These are phyloP conservation scores for Siniperca scherzeri DNA, from an alignment of 2,797 vertebrate genomes.

Conservation along the genomic window DNA sequence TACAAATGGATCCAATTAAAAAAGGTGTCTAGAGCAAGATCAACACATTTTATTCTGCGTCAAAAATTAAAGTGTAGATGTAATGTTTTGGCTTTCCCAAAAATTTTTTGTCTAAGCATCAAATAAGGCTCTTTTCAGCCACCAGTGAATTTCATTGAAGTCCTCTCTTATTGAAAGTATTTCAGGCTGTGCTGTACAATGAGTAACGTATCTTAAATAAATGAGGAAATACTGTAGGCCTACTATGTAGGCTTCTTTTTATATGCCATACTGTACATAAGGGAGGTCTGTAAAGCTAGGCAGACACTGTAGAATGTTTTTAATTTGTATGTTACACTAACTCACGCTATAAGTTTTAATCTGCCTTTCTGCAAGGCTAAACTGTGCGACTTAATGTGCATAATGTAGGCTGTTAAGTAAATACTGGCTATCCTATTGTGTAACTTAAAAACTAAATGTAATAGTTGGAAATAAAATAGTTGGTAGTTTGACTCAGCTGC, in stretches of 20 bases:
- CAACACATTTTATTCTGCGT: not conserved
- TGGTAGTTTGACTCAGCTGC: too few relatives aligned
- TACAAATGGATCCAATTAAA: not conserved
- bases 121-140: not conserved
- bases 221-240: too few relatives aligned
- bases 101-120: not conserved
- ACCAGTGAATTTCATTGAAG: not conserved
- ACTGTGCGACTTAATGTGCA: too few relatives aligned
- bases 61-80: not conserved
- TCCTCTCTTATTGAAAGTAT: not conserved
- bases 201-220: not conserved
- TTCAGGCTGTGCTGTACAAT: not conserved
- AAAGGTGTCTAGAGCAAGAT: not conserved
- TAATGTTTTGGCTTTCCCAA: not conserved
- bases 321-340: too few relatives aligned
- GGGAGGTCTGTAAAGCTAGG: not conserved
- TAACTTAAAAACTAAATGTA: too few relatives aligned
- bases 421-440: too few relatives aligned
- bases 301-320: not conserved
- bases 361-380: too few relatives aligned
- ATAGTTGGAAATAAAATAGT: too few relatives aligned
- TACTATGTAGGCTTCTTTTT: not conserved
- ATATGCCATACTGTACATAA: not conserved
- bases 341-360: too few relatives aligned
- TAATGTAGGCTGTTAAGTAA: too few relatives aligned